phyloP scores from a whole-genome alignment of 2,888 invertebrate species.

The Dusona sp. region DNA sequence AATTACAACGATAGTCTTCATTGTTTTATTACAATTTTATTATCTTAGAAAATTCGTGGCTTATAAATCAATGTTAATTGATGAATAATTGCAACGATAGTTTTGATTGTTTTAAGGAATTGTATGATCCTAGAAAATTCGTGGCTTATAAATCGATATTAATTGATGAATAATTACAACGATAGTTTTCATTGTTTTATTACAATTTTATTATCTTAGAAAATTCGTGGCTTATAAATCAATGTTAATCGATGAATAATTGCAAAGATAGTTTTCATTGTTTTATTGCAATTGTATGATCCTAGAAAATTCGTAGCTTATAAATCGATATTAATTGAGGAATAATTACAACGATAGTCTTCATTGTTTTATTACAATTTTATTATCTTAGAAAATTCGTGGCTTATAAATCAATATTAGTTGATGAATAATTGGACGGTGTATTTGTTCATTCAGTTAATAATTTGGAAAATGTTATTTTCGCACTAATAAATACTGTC shows the following conservation, averaged over 20 bases:
- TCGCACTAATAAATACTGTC: background rate
- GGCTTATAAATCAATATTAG: background rate
- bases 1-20: no score
- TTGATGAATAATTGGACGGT: background rate
- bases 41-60: background rate
- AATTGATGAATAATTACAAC: background rate
- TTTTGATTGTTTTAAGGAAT: no score
- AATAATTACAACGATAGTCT: background rate
- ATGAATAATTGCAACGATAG: no score
- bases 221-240: background rate
- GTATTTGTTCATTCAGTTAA: background rate
- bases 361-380: background rate
- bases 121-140: no score
- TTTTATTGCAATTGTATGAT: no score
- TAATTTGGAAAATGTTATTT: background rate
- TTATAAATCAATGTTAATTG: background rate
- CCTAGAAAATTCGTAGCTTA: no score
- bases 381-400: background rate
- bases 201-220: background rate
- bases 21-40: background rate
- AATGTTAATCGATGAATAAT: background rate
- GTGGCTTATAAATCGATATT: background rate
- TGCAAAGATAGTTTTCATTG: no score
- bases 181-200: background rate
- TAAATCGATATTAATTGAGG: background rate